Conservation (phyloP, 2,797 vertebrate species). For the Galago senegalensis region DNA sequence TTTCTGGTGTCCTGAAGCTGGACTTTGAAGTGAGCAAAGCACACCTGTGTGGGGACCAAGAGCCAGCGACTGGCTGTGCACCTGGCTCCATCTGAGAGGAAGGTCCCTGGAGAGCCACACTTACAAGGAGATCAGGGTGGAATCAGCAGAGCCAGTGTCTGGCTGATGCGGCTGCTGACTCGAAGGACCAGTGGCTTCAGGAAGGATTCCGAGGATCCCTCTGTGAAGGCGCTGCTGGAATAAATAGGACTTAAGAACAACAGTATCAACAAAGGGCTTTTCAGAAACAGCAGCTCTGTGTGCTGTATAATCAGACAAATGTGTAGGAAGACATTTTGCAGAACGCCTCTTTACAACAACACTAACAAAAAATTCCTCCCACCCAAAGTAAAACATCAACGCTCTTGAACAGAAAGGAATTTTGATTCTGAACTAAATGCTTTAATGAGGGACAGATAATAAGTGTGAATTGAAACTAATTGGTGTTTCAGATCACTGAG, state of each 20-base stretch:
- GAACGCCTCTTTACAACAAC: slow-evolving; percentile 68
- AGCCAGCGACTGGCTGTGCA: no score
- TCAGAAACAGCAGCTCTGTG: background rate
- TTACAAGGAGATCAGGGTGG: background rate
- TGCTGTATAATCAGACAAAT: background rate
- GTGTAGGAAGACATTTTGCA: slow-evolving; percentile 41
- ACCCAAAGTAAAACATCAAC: slow-evolving; percentile 73
- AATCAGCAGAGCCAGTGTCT: background rate
- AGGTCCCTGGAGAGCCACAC: background rate
- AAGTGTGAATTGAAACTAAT: slow-evolving; percentile 90
- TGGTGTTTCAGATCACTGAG: slow-evolving; percentile 89
- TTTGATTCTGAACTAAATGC: slow-evolving; percentile 86
- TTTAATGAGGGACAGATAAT: slow-evolving; percentile 87
- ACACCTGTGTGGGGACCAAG: accelerated
- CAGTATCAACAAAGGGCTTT: background rate
- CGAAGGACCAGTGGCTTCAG: background rate
- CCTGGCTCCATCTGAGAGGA: background rate
- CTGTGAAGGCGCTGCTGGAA: accelerated
- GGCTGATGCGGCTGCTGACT: accelerated
- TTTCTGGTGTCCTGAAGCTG: background rate
- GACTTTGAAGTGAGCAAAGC: background rate
- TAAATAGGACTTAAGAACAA: background rate
- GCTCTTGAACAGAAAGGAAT: slow-evolving; percentile 80
- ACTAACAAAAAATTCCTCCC: slow-evolving; percentile 44
- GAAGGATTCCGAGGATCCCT: background rate